These are phyloP conservation scores for Aricia artaxerxes DNA, from an alignment of 2,888 invertebrate genomes.

Conservation along the genomic window DNA sequence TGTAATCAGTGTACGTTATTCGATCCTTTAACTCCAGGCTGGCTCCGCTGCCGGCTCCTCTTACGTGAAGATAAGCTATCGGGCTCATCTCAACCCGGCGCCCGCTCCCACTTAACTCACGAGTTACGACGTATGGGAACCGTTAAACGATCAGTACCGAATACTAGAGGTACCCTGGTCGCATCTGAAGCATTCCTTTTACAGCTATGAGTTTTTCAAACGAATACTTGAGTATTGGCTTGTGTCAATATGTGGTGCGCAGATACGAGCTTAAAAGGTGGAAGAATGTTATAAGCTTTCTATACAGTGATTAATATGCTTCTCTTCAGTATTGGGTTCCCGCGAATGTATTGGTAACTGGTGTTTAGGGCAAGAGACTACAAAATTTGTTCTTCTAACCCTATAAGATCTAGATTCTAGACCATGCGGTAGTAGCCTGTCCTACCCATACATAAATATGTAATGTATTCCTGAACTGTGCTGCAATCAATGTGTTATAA, in stretches of 20 bases:
- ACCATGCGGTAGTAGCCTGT: no score
- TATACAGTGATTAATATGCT: no score
- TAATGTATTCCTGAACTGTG: background rate
- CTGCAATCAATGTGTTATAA: background rate
- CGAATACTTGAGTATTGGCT: background rate
- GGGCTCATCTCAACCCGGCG: background rate
- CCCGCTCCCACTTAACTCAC: background rate
- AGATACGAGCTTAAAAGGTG: no score
- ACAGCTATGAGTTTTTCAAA: background rate
- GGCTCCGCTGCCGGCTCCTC: slow-evolving; percentile 4
- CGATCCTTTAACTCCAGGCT: background rate
- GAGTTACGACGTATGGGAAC: background rate
- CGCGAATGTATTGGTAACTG: no score
- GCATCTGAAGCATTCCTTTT: no score
- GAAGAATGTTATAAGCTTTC: no score
- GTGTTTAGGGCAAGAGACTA: no score
- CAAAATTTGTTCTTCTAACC: no score
- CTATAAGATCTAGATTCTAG: no score
- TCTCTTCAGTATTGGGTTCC: no score
- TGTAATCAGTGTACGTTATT: background rate
- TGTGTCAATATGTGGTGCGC: no score
- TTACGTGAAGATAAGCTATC: background rate
- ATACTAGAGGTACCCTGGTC: no score
- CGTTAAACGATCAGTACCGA: background rate
- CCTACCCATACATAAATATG: background rate